Evolutionary conservation across 30 jellyfish, hydroid and myxozoan species (phyloP).

Genomic region (Nemopilema nomurai): DNA sequence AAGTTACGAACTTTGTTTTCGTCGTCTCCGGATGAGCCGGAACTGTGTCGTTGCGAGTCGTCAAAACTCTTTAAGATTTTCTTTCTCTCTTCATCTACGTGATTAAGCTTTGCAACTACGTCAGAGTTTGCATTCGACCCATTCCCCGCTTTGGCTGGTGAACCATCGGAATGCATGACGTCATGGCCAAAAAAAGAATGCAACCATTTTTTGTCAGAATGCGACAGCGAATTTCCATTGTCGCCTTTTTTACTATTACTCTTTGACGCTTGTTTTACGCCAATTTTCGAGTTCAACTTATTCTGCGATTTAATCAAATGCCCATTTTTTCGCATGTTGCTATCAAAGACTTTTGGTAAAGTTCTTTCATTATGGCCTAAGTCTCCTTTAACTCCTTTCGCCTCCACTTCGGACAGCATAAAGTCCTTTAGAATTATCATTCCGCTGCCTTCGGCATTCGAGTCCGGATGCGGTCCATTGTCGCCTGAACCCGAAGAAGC

Average conservation of each 20-base stretch:
- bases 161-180: conserved; percentile 1
- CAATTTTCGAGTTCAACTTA: not conserved
- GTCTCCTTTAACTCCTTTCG: conserved; percentile 54
- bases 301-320: not conserved
- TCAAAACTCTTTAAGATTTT: conserved; percentile 17
- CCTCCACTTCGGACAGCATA: conserved; percentile 30
- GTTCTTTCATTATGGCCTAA: conserved; percentile 25
- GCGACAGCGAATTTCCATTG: conserved; percentile 16
- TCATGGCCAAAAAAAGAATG: conserved; percentile 46
- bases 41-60: conserved; percentile 36
- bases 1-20: not conserved
- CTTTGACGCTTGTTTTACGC: not conserved
- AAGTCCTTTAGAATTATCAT: conserved; percentile 44
- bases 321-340: conserved; percentile 45
- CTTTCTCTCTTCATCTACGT: conserved; percentile 19
- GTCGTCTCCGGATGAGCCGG: conserved; percentile 45
- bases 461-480: not conserved
- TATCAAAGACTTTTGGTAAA: not conserved
- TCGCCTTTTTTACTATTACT: conserved; percentile 29
- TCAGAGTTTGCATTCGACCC: not conserved
- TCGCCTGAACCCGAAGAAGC: conserved; percentile 71
- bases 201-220: conserved; percentile 34
- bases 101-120: conserved; percentile 20
- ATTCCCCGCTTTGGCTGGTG: not conserved
- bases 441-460: conserved; percentile 65